Evolutionary conservation across 2,797 vertebrate species (phyloP), one percentile per base, ranked within the genome.

Genomic region (Parotocinclus haroldoi): DNA sequence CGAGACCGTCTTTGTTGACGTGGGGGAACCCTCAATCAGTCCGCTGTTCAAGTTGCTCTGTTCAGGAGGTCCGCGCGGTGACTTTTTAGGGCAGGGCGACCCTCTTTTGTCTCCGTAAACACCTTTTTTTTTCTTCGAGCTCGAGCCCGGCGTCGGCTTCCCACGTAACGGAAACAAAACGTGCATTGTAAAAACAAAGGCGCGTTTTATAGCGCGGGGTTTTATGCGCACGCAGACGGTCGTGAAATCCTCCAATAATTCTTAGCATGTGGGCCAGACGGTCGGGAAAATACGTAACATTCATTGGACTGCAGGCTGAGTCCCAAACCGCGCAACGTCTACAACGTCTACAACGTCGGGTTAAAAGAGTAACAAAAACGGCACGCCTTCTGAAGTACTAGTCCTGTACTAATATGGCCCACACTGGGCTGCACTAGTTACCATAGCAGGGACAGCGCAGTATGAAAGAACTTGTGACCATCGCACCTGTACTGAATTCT

Each of bases 91-190:
- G 51, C 51, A 42, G 7, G 12, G 7, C 27, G 51, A 46, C 13
- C 12, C 39, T 36, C 19, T 52, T 39, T 51, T 46, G 51, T 40
- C 14, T 36, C 12, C 5, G 16, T 37, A 13, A 8, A 16, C 44
- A 8, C 16, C 16, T 56, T 56, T 17, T 7, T 18, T 16, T 38
- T 13, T 13, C 13, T n/a, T 42, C 13, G 48, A 27, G n/a, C 54
- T 40, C 45, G 10, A 40, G 16, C 38, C 38, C 61, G 38, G 53
- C 8, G 8, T 48, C 16, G 14, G 8, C 45, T 66, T 66, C 54
- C 45, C 64, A 66, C 54, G 46, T 58, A 58, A 66, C 55, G 37
- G 53, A 58, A 49, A 66, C 64, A 66, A 51, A 58, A 66, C 27
- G 44, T 52, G 39, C 56, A 16, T 42, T 52, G 17, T 27, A 52